Percentiles rank a stretch among this genome's conserved stretches.
Evolutionary conservation across 2,888 invertebrate genomes (phyloP).

Genomic region (Drosophila mercatorum): DNA sequence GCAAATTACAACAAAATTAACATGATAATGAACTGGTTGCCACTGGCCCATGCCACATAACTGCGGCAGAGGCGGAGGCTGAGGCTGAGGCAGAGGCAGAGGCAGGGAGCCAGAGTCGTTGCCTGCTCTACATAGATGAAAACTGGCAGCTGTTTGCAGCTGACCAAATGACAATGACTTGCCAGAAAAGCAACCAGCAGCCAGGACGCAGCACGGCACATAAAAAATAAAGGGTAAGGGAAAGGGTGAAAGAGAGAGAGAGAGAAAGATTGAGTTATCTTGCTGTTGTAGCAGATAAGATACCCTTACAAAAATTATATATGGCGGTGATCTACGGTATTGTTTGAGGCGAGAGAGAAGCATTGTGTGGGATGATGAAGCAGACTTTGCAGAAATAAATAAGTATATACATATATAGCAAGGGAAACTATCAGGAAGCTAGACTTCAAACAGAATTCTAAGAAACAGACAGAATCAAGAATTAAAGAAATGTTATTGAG

Average conservation of each 20-base stretch:
- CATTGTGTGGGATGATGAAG: neutral
- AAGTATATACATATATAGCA: too few relatives aligned
- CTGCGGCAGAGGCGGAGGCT: neutral
- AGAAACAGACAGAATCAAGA: neutral
- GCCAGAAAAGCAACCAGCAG: constrained; percentile 37
- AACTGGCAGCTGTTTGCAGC: constrained; percentile 72
- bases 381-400: too few relatives aligned
- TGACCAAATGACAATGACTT: constrained; percentile 79
- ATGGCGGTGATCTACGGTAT: neutral
- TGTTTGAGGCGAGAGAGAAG: neutral
- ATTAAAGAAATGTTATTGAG: neutral
- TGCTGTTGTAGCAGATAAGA: neutral
- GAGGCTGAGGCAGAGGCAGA: neutral
- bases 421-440: too few relatives aligned
- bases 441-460: too few relatives aligned
- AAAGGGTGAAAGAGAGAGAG: neutral
- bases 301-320: constrained; percentile 2
- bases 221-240: constrained; percentile 14
- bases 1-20: constrained; percentile 80
- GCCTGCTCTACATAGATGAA: constrained; percentile 32
- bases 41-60: constrained; percentile 27
- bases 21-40: constrained; percentile 76
- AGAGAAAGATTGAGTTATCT: constrained; percentile 3
- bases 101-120: neutral
- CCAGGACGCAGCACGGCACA: constrained; percentile 13